A percentile compares a stretch with the other conserved stretches of the same genome.
Conservation (phyloP, 2,113 vertebrate genomes). For the Anarhynchus alexandrinus region DNA sequence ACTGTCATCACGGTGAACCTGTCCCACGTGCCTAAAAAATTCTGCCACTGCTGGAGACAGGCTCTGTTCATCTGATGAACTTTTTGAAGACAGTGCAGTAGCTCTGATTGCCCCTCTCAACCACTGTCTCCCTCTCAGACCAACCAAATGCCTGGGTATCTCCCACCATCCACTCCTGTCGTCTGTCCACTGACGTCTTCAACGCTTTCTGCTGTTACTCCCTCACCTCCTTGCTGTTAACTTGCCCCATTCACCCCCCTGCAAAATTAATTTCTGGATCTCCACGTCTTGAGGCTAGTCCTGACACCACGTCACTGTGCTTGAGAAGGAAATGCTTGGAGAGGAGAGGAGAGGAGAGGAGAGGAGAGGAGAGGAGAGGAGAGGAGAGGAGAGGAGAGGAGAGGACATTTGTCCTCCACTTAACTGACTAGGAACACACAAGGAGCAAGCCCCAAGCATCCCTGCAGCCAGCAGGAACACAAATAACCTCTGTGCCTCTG, state of each 20-base stretch:
- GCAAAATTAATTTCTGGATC: not conserved
- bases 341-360: not conserved
- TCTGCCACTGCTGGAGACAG: accelerated
- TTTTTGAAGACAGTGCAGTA: not conserved
- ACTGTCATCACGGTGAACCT: not conserved
- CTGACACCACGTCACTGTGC: not conserved
- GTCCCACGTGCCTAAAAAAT: not conserved
- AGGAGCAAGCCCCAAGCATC: not conserved
- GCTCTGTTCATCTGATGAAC: not conserved
- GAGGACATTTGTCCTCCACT: not conserved
- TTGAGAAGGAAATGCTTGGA: not conserved
- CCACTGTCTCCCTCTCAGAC: not conserved
- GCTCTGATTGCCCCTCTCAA: not conserved
- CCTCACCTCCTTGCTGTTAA: not conserved
- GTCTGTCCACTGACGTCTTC: not conserved
- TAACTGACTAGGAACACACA: not conserved
- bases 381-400: too few species aligned
- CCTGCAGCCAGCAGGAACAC: not conserved
- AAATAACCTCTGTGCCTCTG: not conserved
- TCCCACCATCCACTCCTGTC: not conserved
- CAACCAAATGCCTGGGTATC: not conserved
- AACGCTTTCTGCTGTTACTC: not conserved
- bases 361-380: not conserved
- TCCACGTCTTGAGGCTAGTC: not conserved
- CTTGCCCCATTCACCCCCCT: not conserved